Conservation (phyloP, 2,888 invertebrate species). For the Clitarchus hookeri region DNA sequence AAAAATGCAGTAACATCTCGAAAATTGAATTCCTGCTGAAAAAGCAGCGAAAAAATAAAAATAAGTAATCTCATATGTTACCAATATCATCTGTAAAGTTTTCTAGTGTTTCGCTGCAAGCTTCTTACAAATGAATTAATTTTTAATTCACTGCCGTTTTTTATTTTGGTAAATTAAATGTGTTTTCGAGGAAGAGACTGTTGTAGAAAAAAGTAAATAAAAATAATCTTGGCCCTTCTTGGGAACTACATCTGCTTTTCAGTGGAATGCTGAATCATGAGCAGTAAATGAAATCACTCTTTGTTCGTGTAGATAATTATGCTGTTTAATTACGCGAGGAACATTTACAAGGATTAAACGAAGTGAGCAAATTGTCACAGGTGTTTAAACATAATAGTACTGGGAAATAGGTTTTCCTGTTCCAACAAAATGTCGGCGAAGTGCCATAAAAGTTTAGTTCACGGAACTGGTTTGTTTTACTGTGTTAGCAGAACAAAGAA, state of each 20-base stretch:
- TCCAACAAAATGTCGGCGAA: not conserved
- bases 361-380: not conserved
- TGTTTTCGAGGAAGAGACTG: no score
- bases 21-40: no score
- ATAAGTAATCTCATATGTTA: no score
- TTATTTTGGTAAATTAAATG: no score
- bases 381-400: not conserved
- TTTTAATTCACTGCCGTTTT: no score
- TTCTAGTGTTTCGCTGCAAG: no score
- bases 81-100: no score
- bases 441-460: not conserved
- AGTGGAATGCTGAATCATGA: not conserved
- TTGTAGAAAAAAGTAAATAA: not conserved
- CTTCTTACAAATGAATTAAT: no score
- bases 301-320: not conserved
- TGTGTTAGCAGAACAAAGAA: not conserved
- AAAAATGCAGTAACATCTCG: no score
- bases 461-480: not conserved
- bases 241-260: not conserved
- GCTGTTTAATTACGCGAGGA: not conserved
- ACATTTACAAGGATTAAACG: not conserved
- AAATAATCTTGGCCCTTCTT: not conserved
- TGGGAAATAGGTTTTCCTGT: not conserved
- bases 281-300: not conserved
- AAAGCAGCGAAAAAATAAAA: no score